Conservation (phyloP, 2,888 invertebrate genomes). For the Xiphydria camelus region DNA sequence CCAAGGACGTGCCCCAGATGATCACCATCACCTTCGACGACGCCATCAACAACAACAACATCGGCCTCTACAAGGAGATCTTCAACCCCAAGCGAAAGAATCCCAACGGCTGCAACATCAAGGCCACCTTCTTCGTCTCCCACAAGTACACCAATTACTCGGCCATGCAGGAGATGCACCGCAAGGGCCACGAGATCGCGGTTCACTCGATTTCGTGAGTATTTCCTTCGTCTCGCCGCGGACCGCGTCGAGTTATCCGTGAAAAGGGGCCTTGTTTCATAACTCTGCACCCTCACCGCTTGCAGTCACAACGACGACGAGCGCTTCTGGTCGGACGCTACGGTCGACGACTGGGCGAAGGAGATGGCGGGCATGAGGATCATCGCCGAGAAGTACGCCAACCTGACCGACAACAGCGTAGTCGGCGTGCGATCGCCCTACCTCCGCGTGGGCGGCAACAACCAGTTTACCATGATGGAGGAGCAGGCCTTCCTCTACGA, state of each 20-base stretch:
- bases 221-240: too few relatives aligned
- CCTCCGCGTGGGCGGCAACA: constrained; percentile 89
- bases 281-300: too few relatives aligned
- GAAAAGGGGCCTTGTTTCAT: too few relatives aligned
- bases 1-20: constrained; percentile 90
- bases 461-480: constrained; percentile 97
- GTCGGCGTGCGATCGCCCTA: constrained; percentile 91
- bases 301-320: constrained; percentile 87
- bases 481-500: constrained; percentile 94
- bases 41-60: constrained; percentile 94
- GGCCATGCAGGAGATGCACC: constrained; percentile 87
- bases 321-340: constrained; percentile 90
- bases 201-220: constrained; percentile 92
- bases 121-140: constrained; percentile 88
- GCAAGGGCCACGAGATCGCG: constrained; percentile 91
- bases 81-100: constrained; percentile 88
- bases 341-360: constrained; percentile 91
- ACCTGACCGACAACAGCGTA: constrained; percentile 87
- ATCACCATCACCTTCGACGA: constrained; percentile 93
- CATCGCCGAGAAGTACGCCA: constrained; percentile 86
- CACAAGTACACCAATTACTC: constrained; percentile 94
- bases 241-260: too few relatives aligned
- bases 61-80: constrained; percentile 89
- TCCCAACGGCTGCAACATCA: constrained; percentile 92
- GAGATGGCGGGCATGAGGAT: constrained; percentile 95